phyloP scores from a whole-genome alignment of 2,113 vertebrate genomes.

The Zootoca vivipara region DNA sequence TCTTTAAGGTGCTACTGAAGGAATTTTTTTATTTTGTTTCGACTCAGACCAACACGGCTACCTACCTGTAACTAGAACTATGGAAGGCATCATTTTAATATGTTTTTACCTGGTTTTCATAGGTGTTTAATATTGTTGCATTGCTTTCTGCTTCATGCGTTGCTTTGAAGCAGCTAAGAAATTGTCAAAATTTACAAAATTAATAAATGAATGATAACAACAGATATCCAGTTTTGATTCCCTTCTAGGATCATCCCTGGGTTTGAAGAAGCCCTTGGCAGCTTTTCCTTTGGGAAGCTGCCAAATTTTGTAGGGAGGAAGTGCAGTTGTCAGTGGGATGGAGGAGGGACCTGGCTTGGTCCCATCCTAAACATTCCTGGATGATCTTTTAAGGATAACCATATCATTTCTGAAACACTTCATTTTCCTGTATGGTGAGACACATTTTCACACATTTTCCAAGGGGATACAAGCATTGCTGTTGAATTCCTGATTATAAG shows the following conservation, averaged over 20 bases:
- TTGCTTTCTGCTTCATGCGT: no score
- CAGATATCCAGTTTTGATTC: neutral
- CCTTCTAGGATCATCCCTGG: neutral
- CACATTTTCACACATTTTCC: neutral
- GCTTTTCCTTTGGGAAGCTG: neutral
- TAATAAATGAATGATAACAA: neutral
- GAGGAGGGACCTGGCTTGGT: neutral
- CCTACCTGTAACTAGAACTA: no score
- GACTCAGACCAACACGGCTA: no score
- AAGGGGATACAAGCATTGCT: neutral
- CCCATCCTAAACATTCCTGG: neutral
- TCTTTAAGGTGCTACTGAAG: no score
- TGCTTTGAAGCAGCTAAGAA: no score
- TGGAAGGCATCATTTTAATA: no score
- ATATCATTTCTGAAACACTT: neutral
- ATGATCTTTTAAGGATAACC: neutral
- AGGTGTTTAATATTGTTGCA: no score
- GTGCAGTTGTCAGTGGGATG: neutral
- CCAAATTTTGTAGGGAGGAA: neutral
- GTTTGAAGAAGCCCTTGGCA: neutral
- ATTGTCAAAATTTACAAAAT: neutral
- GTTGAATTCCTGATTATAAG: neutral
- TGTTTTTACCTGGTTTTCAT: no score
- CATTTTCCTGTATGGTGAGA: neutral
- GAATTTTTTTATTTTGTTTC: no score